Conservation (phyloP, 2,797 vertebrate species). For the Pampus argenteus region DNA sequence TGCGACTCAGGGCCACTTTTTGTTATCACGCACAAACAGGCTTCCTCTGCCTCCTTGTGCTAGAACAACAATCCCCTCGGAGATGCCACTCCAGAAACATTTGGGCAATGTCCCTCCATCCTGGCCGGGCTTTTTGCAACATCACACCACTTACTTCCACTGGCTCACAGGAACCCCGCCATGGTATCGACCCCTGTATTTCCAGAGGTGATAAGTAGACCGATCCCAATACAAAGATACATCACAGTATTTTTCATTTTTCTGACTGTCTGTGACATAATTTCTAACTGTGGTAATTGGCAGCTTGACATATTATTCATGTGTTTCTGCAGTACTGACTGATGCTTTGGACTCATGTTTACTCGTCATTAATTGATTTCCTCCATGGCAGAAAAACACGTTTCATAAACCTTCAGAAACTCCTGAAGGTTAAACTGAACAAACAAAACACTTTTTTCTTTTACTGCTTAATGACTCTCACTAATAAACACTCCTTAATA, state of each 20-base stretch:
- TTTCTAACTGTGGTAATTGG: too few species aligned
- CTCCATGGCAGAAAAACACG: too few species aligned
- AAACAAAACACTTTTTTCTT: too few species aligned
- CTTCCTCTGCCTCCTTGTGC: slow-evolving; percentile 32
- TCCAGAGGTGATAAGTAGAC: slow-evolving; percentile 21
- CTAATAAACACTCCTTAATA: not conserved
- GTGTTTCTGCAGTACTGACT: too few species aligned
- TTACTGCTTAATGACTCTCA: not conserved
- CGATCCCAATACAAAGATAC: slow-evolving; percentile 6
- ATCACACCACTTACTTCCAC: slow-evolving; percentile 14
- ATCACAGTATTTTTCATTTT: too few species aligned
- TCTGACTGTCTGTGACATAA: too few species aligned
- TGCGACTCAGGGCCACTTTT: slow-evolving; percentile 61
- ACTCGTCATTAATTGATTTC: too few species aligned
- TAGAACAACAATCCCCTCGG: slow-evolving; percentile 39
- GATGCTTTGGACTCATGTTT: too few species aligned
- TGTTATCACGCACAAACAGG: slow-evolving; percentile 73
- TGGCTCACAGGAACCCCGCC: not conserved
- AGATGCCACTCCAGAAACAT: slow-evolving; percentile 40
- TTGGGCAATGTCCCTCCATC: slow-evolving; percentile 11
- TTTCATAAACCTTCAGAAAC: too few species aligned
- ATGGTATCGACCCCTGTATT: slow-evolving; percentile 1
- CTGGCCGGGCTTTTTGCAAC: slow-evolving; percentile 13
- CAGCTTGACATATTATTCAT: too few species aligned
- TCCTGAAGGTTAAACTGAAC: too few species aligned